phyloP scores from a whole-genome alignment of 2,797 vertebrate genomes.

The Sebastes itinus region DNA sequence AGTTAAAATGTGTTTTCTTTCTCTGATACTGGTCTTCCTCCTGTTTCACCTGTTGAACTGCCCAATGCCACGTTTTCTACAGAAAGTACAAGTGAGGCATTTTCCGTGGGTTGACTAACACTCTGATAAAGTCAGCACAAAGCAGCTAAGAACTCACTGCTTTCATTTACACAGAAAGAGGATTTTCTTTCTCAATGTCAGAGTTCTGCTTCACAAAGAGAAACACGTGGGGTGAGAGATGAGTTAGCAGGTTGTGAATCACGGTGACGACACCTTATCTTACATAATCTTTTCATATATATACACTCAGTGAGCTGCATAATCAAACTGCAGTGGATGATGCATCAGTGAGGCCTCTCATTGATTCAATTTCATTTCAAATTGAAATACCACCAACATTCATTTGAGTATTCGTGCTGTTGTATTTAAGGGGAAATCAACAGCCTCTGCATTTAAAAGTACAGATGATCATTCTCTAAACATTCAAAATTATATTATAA shows the following conservation, averaged over 20 bases:
- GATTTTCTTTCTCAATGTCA: slow-evolving; percentile 30
- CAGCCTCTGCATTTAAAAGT: neutral
- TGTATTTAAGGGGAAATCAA: neutral
- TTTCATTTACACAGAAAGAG: slow-evolving; percentile 4
- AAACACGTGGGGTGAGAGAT: neutral
- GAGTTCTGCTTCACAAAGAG: slow-evolving; percentile 4
- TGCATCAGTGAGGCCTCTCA: neutral
- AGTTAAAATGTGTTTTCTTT: neutral
- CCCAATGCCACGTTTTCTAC: slow-evolving; percentile 20
- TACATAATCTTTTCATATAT: neutral
- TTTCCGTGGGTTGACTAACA: slow-evolving; percentile 9
- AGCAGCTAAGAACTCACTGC: neutral
- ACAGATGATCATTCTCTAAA: neutral
- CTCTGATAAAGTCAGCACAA: neutral
- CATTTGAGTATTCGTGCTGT: neutral
- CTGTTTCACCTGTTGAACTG: neutral
- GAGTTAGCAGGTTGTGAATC: neutral
- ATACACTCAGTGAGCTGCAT: neutral
- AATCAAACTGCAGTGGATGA: neutral
- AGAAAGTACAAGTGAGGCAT: neutral
- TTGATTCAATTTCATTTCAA: neutral
- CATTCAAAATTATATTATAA: neutral
- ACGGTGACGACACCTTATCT: neutral
- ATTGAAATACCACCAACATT: neutral
- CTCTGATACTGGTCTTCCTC: neutral